phyloP scores from a whole-genome alignment of 2,113 vertebrate species.

The Prionailurus viverrinus region DNA sequence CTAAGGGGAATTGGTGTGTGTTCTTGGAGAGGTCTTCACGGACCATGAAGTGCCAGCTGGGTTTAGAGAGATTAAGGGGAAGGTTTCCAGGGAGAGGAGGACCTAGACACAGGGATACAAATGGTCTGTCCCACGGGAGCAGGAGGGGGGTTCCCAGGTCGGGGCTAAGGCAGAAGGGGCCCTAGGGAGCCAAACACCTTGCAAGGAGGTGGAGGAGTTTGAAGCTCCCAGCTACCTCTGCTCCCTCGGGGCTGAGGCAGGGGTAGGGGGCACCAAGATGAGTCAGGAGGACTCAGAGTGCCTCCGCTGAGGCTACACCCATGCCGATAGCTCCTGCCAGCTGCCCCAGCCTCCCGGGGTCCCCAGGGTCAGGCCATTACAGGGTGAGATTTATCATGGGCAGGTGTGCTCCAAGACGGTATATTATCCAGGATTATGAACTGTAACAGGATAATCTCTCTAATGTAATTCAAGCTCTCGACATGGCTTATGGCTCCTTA shows the following conservation, averaged over 20 bases:
- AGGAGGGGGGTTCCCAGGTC: background rate
- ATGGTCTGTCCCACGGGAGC: rapidly evolving
- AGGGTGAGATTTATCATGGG: constrained; percentile 90
- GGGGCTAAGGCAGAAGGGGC: background rate
- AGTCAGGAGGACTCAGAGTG: constrained; percentile 33
- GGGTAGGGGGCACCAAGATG: background rate
- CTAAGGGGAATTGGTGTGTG: background rate
- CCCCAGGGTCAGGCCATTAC: constrained; percentile 89
- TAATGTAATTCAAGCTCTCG: constrained; percentile 94
- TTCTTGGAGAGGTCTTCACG: background rate
- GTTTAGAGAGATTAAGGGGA: background rate
- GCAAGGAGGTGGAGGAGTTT: background rate
- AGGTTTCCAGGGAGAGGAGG: background rate
- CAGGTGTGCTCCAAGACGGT: constrained; percentile 89
- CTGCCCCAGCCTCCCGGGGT: constrained; percentile 81
- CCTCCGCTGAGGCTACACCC: background rate
- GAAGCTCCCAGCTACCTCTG: background rate
- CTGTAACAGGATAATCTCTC: constrained; percentile 93
- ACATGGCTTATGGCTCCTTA: constrained; percentile 94
- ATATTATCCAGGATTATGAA: constrained; percentile 94
- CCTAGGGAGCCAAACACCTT: background rate
- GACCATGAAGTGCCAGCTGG: background rate
- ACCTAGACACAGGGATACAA: background rate
- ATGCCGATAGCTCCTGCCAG: constrained; percentile 52
- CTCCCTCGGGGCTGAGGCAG: background rate